phyloP scores from a whole-genome alignment of 2,113 vertebrate species.

The Glaucomys volans region DNA sequence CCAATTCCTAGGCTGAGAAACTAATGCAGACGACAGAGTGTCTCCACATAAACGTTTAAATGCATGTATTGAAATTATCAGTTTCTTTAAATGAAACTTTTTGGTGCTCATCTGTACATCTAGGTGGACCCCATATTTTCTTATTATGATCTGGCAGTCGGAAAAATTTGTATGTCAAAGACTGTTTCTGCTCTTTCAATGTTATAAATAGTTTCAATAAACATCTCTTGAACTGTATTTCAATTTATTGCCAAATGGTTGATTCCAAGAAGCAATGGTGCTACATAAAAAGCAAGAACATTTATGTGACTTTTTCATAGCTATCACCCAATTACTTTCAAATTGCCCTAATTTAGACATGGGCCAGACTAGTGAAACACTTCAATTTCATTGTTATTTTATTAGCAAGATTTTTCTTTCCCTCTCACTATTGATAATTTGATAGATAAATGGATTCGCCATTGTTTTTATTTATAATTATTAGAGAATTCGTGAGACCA shows the following conservation, averaged over 20 bases:
- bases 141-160: not conserved
- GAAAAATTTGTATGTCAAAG: not conserved
- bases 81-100: not conserved
- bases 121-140: not conserved
- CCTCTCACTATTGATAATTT: not conserved
- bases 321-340: slow-evolving; percentile 8
- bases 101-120: not conserved
- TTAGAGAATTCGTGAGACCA: not conserved
- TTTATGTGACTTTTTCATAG: slow-evolving; percentile 5
- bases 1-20: not conserved
- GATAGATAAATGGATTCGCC: not conserved
- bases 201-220: slow-evolving; percentile 15
- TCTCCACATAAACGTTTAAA: not conserved
- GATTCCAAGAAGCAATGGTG: not conserved
- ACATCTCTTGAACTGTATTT: not conserved
- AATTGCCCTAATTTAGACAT: not conserved
- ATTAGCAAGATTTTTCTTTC: not conserved
- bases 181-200: not conserved
- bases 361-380: not conserved
- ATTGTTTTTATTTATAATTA: not conserved
- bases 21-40: not conserved
- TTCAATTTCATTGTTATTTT: not conserved
- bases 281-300: not conserved
- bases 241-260: not conserved
- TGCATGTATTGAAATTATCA: not conserved